Evolutionary conservation across 2,113 vertebrate species (phyloP), one percentile per base, ranked within the genome.

Genomic region (Pitta sordida): DNA sequence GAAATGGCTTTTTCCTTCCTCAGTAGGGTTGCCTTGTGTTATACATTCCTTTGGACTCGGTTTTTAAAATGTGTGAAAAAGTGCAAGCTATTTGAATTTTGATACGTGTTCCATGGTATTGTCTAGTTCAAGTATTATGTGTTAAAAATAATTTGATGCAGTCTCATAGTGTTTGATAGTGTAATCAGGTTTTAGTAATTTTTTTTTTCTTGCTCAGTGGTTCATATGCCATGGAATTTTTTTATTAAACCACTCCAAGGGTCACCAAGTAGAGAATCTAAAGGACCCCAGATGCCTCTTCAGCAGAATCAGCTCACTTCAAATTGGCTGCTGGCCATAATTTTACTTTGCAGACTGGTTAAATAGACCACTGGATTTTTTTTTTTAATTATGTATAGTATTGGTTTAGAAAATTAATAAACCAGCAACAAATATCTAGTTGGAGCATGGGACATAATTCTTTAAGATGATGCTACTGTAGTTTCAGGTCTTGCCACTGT

Each of bases 211-310:
- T 70, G 74, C n/a, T 51, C 41, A 83, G 84, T 91, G 83, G 92
- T 95, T 97, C 87, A 65, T 59, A 37, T 91, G 76, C 82, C 48
- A 75, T 94, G 93, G 96, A 88, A 76, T 95, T 96, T 94, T 96
- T 97, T 97, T 92, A 96, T 97, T 97, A 97, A 96, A 49, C 59
- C 65, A 52, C 80, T 95, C 71, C 51, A 84, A 90, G 74, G 79
- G 90, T 97, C 94, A 94, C 91, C 75, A 93, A 90, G 84, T 95
- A 85, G 80, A 88, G 87, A 83, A 69, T 91, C 68, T 81, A 83
- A 93, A 91, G 64, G 90, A 83, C 82, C 95, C 69, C 73, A 74
- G 89, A 68, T 73, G 81, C 90, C 91, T 96, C 88, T 92, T 95
- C 80, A 82, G 75, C 94, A 93, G 93, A 94, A 82, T 96, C 92